Evolutionary conservation across 2,113 vertebrate species (phyloP).

Genomic region (Epinephelus cyanopodus): DNA sequence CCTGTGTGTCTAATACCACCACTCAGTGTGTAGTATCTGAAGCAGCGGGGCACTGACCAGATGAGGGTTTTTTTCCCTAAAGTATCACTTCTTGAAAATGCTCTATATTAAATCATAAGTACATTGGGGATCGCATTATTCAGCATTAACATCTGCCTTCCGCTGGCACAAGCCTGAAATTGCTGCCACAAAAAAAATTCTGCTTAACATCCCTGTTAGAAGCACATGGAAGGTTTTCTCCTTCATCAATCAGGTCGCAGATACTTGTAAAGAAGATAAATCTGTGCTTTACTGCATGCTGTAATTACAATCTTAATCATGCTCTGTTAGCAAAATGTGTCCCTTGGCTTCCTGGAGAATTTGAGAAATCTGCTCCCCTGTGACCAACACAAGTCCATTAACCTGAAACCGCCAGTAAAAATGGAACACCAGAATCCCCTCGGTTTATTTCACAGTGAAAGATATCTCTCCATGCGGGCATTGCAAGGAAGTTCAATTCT

Average conservation of each 20-base stretch:
- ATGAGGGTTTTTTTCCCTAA: too few relatives aligned
- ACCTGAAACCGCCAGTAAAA: slow-evolving; percentile 27
- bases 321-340: neutral
- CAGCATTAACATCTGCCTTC: neutral
- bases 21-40: too few relatives aligned
- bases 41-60: too few relatives aligned
- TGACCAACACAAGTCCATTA: slow-evolving; percentile 29
- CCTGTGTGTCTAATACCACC: too few relatives aligned
- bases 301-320: neutral
- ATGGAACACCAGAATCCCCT: slow-evolving; percentile 5
- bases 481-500: neutral
- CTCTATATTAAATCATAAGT: neutral
- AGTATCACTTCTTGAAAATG: neutral
- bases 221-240: neutral
- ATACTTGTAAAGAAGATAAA: neutral
- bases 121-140: neutral
- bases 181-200: neutral
- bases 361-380: neutral
- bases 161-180: neutral
- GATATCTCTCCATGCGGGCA: neutral
- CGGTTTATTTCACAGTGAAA: slow-evolving; percentile 22
- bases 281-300: slow-evolving; percentile 10
- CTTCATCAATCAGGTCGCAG: slow-evolving; percentile 9
- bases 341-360: neutral
- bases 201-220: slow-evolving; percentile 11